Evolutionary conservation across 30 jellyfish, hydroid and myxozoan species (phyloP).

Genomic region (Cassiopea andromeda): DNA sequence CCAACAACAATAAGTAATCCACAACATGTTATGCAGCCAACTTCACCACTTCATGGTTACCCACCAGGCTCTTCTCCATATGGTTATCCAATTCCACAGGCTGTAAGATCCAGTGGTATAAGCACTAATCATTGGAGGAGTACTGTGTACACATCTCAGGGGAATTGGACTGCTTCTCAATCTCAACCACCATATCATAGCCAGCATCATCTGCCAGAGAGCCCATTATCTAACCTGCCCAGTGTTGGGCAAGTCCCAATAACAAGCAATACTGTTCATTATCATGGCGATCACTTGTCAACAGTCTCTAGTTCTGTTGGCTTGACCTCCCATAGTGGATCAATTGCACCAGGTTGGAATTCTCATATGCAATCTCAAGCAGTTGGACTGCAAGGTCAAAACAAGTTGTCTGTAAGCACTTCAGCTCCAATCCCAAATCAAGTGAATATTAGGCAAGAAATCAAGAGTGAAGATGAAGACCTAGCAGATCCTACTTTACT

Average conservation of each 20-base stretch:
- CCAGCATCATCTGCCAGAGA: slow-evolving; percentile 44
- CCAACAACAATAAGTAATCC: slow-evolving; percentile 42
- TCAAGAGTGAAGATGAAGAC: slow-evolving; percentile 70
- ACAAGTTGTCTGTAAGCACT: not conserved
- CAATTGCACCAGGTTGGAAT: slow-evolving; percentile 38
- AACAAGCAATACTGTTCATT: slow-evolving; percentile 66
- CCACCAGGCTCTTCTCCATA: slow-evolving; percentile 71
- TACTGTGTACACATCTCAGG: slow-evolving; percentile 52
- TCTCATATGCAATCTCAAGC: slow-evolving; percentile 20
- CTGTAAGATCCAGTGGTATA: slow-evolving; percentile 63
- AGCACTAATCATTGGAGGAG: slow-evolving; percentile 65
- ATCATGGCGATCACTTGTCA: slow-evolving; percentile 73
- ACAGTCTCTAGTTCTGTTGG: slow-evolving; percentile 18
- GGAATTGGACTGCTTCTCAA: slow-evolving; percentile 40
- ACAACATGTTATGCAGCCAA: slow-evolving; percentile 79
- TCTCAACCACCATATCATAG: slow-evolving; percentile 14
- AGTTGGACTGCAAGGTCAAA: slow-evolving; percentile 13
- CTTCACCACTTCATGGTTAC: slow-evolving; percentile 65
- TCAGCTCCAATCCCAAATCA: slow-evolving; percentile 20
- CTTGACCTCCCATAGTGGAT: slow-evolving; percentile 25
- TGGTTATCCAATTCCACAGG: slow-evolving; percentile 29
- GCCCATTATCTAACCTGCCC: slow-evolving; percentile 13
- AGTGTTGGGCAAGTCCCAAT: slow-evolving; percentile 38
- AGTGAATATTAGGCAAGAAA: slow-evolving; percentile 36
- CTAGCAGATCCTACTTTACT: slow-evolving; percentile 61